Evolutionary conservation across 2,888 invertebrate species (phyloP), one percentile per base, ranked within the genome.

Genomic region (Drosophila neutralis): DNA sequence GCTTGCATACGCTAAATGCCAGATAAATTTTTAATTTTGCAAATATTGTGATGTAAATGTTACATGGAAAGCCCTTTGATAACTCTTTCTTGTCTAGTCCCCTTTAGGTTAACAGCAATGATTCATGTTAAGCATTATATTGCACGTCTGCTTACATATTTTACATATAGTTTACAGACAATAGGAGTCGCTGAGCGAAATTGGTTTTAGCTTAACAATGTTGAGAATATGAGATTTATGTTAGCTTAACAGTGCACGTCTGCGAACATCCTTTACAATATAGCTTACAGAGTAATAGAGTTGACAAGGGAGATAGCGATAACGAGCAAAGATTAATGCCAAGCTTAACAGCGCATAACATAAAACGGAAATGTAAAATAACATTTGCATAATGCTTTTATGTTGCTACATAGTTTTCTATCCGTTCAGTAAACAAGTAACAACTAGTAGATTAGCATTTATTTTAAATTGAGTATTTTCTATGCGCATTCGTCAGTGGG

Each of bases 1-100:
- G 7, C n/a, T 35, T 7, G 27, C n/a, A 76, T 45, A 62, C 54
- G 36, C 69, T 74, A 57, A 29, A 27, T 29, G 35, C 2, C 2
- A 11, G 35, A 35, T 53, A 5, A 18, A 24, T 35, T 24, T 6
- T 24, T 10, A 35, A 11, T 53, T 18, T 24, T 33, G 10, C 15
- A 53, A 15, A 24, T 45, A 45, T 45, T 45, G 45, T 45, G 45
- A 24, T 7, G 21, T 24, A 45, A 45, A 24, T 24, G 15, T 24
- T 45, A 45, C 6, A 45, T 7, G 45, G 21, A 15, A 15, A 7
- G 7, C 2, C 13, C 7, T 24, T 7, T 15, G 4, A 24, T 13
- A 21, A 2, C 7, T 24, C 21, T 15, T 24, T 45, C 15, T 45
- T 45, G 21, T 21, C 42, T 21, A 1, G 7, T 13, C 45, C 13